Evolutionary conservation across 2,797 vertebrate species (phyloP).

Genomic region (Hephaestus fuliginosus): DNA sequence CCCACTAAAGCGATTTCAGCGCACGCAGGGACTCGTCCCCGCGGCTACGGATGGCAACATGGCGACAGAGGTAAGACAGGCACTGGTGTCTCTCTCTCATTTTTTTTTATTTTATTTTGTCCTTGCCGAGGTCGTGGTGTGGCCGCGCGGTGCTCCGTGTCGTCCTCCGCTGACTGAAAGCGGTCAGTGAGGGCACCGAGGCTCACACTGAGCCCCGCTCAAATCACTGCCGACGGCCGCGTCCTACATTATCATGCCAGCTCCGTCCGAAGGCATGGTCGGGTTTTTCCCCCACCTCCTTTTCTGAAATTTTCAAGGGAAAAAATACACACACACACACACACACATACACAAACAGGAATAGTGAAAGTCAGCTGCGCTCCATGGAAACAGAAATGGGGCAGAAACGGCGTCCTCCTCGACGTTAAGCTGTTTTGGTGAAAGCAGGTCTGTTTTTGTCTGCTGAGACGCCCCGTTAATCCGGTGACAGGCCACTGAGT

Average conservation of each 20-base stretch:
- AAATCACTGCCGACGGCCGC: constrained; percentile 17
- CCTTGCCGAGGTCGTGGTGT: background rate
- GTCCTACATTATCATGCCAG: constrained; percentile 54
- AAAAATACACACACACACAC: too few relatives aligned
- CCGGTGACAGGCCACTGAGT: constrained; percentile 54
- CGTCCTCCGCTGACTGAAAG: too few relatives aligned
- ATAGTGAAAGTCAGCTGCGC: constrained; percentile 15
- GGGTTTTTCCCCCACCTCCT: too few relatives aligned
- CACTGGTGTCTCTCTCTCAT: background rate
- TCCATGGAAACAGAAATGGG: constrained; percentile 24
- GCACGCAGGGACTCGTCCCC: constrained; percentile 74
- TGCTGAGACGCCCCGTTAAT: constrained; percentile 69
- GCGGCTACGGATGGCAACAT: constrained; percentile 86
- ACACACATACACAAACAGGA: background rate
- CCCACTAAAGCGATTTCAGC: constrained; percentile 78
- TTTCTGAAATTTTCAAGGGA: background rate
- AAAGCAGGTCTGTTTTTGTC: constrained; percentile 67
- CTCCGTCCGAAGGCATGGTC: background rate
- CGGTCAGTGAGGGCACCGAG: constrained; percentile 19
- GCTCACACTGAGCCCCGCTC: constrained; percentile 23
- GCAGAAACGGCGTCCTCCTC: constrained; percentile 29
- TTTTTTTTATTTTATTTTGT: background rate
- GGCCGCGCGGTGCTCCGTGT: too few relatives aligned
- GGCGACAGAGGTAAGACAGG: constrained; percentile 88
- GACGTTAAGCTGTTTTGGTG: constrained; percentile 60